Conservation (phyloP, 2,888 invertebrate genomes). For the Agrilus biguttatus region DNA sequence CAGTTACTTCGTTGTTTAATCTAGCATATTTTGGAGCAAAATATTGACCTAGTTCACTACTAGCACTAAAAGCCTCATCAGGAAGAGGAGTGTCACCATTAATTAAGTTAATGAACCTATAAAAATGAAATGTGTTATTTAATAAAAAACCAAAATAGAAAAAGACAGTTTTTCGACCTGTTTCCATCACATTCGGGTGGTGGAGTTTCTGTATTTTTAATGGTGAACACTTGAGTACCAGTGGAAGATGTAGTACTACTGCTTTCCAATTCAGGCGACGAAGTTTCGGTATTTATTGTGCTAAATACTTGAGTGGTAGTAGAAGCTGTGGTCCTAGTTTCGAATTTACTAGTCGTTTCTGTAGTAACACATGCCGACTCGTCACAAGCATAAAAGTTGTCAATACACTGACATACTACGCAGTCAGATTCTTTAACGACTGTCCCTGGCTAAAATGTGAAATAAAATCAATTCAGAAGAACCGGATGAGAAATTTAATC, state of each 20-base stretch:
- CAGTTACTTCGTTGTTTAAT: conserved; percentile 27
- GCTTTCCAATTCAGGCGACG: background rate
- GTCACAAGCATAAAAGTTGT: conserved; percentile 61
- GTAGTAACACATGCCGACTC: conserved; percentile 31
- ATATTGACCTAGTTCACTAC: conserved; percentile 34
- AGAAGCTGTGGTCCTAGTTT: background rate
- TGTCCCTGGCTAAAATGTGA: conserved; percentile 47
- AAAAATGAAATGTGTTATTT: background rate
- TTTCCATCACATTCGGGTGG: conserved; percentile 29
- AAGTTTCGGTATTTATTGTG: background rate
- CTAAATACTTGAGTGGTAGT: background rate
- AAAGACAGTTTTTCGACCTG: conserved; percentile 19
- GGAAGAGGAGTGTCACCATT: conserved; percentile 35
- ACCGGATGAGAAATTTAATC: background rate
- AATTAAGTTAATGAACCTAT: conserved; percentile 33
- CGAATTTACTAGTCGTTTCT: conserved; percentile 3
- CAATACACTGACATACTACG: conserved; percentile 64
- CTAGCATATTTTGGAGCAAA: conserved; percentile 40
- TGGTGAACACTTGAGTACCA: background rate
- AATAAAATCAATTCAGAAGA: background rate
- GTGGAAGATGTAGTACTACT: too few species aligned
- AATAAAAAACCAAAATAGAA: background rate
- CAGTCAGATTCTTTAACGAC: conserved; percentile 45
- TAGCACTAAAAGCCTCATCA: conserved; percentile 42
- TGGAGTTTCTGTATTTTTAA: conserved; percentile 25